Evolutionary conservation across 1,140 invertebrate species (phyloP), one percentile per base, ranked within the genome.

Genomic region (Pseudomyrmex dendroicus): DNA sequence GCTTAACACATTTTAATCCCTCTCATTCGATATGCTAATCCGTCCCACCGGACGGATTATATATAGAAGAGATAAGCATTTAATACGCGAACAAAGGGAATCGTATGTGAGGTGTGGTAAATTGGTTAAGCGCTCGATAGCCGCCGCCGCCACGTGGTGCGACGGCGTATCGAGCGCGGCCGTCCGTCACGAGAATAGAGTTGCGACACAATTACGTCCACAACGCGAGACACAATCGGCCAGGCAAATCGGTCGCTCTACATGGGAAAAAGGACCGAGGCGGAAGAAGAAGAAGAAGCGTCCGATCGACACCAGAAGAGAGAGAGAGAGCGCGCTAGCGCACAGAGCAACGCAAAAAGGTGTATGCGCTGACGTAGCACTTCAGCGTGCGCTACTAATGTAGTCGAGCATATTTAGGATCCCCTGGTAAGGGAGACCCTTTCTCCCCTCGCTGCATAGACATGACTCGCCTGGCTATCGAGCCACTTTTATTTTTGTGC

Each of bases 311-410:
- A 35, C 35, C 5, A 12, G 57, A 61, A 10, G 57, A 59, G 12
- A 8, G n/a, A 17, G n/a, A 61, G 17, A 73, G 70, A 70, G 52
- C 35, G n/a, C 57, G 56, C 20, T 44, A 20, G 20, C 22, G 22
- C 46, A 13, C 35, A 35, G 35, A 35, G 35, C 35, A 35, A 35
- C 73, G 78, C 74, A 90, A 91, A 89, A 89, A 84, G 86, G 84
- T 82, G 25, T 25, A 25, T 25, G 80, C 84, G 35, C 35, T 35
- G 66, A 68, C n/a, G 56, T 61, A 84, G 87, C 77, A 78, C 86
- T 67, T 88, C 82, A 84, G 57, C 67, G n/a, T 52, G 84, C 25
- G 62, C 72, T 85, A 88, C 77, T 88, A 91, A 86, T 80, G 86
- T 89, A 84, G 83, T 88, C 84, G 82, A 83, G 84, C 82, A 77